Evolutionary conservation across 2,113 vertebrate genomes (phyloP).

Genomic region (Pyrgilauda ruficollis): DNA sequence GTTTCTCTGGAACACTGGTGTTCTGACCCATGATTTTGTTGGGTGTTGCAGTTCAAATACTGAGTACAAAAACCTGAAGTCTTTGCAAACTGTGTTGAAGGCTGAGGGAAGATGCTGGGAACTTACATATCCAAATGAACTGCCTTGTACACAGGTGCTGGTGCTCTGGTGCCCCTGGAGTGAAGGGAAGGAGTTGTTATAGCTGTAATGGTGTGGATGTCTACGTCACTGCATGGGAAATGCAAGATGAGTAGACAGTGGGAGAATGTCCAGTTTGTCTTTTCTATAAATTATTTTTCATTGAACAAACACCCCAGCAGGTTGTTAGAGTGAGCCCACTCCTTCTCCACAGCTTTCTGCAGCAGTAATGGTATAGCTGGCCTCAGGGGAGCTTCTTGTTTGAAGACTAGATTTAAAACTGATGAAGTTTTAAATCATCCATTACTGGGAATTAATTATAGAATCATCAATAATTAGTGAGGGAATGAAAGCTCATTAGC

Average conservation of each 20-base stretch:
- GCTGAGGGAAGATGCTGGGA: background rate
- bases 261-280: background rate
- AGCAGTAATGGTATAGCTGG: background rate
- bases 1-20: background rate
- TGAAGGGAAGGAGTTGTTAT: background rate
- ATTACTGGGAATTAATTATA: background rate
- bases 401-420: background rate
- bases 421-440: background rate
- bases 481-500: background rate
- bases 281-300: background rate
- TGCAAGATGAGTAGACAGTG: background rate
- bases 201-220: background rate
- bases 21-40: background rate
- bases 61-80: background rate
- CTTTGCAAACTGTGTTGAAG: background rate
- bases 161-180: background rate
- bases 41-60: background rate
- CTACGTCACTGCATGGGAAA: background rate
- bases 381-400: background rate
- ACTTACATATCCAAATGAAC: background rate
- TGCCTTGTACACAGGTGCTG: background rate
- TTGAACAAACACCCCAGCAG: background rate
- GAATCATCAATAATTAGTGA: background rate
- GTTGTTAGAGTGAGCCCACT: background rate
- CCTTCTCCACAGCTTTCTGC: background rate